phyloP scores from a whole-genome alignment of 2,113 vertebrate species.

The Dryoscopus gambensis region DNA sequence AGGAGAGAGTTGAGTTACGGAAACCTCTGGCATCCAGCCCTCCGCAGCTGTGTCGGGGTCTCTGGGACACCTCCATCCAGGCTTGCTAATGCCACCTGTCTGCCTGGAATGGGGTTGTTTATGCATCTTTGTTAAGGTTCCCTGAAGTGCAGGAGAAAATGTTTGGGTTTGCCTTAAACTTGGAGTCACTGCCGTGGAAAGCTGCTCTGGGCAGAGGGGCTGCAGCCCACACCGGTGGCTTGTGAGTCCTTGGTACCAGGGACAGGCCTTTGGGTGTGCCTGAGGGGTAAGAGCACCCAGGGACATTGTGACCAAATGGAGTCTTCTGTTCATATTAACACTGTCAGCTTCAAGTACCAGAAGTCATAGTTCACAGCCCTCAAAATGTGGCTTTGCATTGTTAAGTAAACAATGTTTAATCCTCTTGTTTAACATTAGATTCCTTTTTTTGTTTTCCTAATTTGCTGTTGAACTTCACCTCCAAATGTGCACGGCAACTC shows the following conservation, averaged over 20 bases:
- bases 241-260: not conserved
- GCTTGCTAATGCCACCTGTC: not conserved
- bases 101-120: not conserved
- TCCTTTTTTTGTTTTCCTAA: not conserved
- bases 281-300: not conserved
- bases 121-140: fast-evolving
- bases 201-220: not conserved
- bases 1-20: not conserved
- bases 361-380: not conserved
- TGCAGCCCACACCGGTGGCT: not conserved
- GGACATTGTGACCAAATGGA: not conserved
- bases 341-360: not conserved
- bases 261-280: not conserved
- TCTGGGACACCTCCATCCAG: fast-evolving
- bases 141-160: not conserved
- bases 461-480: not conserved
- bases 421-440: not conserved
- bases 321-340: not conserved
- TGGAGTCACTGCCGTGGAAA: not conserved
- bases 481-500: not conserved
- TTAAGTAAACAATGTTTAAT: not conserved
- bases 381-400: not conserved
- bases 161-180: not conserved
- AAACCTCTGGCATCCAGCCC: not conserved
- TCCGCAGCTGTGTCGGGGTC: fast-evolving